phyloP scores from a whole-genome alignment of 35 echinoderm and acorn worm species.

The Stichopus chloronotus region DNA sequence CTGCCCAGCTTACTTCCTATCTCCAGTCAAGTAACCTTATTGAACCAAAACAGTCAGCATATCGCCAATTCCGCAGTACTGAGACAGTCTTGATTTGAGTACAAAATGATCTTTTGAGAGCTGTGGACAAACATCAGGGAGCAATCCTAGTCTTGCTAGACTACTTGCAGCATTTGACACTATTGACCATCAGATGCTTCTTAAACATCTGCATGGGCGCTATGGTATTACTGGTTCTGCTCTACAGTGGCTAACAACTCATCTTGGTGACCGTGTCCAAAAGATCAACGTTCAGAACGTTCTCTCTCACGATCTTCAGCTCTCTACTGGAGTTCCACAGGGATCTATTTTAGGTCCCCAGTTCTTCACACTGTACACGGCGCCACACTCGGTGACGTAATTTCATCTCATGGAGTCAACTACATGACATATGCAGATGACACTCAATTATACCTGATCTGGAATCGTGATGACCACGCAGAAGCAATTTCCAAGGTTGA shows the following conservation, averaged over 20 bases:
- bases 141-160: conserved; percentile 59
- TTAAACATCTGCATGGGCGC: conserved; percentile 9
- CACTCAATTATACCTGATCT: too few relatives aligned
- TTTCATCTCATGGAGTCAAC: too few relatives aligned
- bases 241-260: conserved; percentile 39
- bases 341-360: too few relatives aligned
- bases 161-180: conserved; percentile 73
- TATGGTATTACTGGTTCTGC: conserved; percentile 44
- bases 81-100: conserved; percentile 59
- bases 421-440: too few relatives aligned
- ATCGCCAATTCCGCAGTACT: conserved; percentile 54
- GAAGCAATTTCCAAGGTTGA: too few relatives aligned
- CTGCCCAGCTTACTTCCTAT: background rate
- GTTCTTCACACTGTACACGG: too few relatives aligned
- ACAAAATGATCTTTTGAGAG: conserved; percentile 50
- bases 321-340: too few relatives aligned
- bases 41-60: conserved; percentile 58
- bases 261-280: conserved; percentile 34
- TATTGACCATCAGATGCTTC: conserved; percentile 53
- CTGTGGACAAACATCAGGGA: background rate
- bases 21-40: conserved; percentile 7
- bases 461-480: too few relatives aligned
- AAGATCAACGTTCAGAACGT: too few relatives aligned
- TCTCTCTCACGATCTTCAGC: too few relatives aligned
- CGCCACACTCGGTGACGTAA: too few relatives aligned